Conservation (phyloP, 2,888 invertebrate genomes). For the Nomada hirtipes region DNA sequence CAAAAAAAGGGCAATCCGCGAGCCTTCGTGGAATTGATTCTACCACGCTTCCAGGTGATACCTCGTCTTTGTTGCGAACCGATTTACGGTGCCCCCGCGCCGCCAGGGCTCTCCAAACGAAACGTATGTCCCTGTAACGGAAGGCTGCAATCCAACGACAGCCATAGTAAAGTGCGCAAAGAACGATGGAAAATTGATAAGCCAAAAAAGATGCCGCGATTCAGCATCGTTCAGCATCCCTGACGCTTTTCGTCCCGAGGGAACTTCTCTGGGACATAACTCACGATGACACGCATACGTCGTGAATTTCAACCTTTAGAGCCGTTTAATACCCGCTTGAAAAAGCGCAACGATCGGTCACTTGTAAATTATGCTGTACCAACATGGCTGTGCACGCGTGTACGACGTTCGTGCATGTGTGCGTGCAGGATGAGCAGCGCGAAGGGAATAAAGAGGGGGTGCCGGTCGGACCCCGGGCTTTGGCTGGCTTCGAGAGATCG, state of each 20-base stretch:
- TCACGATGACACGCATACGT: conserved; percentile 22
- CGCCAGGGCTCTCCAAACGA: background rate
- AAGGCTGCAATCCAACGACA: too few species aligned
- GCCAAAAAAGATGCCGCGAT: background rate
- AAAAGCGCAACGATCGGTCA: conserved; percentile 28
- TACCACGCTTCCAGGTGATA: background rate
- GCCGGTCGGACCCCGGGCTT: conserved; percentile 59
- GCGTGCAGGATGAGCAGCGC: conserved; percentile 7
- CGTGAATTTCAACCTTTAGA: conserved; percentile 34
- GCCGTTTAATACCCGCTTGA: conserved; percentile 11
- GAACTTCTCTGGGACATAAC: background rate
- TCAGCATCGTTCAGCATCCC: background rate
- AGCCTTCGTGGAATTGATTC: background rate
- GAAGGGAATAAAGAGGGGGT: conserved; percentile 24
- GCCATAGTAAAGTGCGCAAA: too few species aligned
- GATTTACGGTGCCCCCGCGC: background rate
- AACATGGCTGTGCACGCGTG: conserved; percentile 15
- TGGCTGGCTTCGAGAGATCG: conserved; percentile 72
- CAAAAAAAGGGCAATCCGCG: background rate
- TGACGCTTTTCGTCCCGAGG: too few species aligned
- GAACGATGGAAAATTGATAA: background rate
- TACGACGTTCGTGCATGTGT: conserved; percentile 5
- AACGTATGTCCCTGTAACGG: background rate
- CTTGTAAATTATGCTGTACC: conserved; percentile 31
- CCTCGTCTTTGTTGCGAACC: background rate